Evolutionary conservation across 2,888 invertebrate species (phyloP), one percentile per base, ranked within the genome.

Genomic region (Ophraella communa): DNA sequence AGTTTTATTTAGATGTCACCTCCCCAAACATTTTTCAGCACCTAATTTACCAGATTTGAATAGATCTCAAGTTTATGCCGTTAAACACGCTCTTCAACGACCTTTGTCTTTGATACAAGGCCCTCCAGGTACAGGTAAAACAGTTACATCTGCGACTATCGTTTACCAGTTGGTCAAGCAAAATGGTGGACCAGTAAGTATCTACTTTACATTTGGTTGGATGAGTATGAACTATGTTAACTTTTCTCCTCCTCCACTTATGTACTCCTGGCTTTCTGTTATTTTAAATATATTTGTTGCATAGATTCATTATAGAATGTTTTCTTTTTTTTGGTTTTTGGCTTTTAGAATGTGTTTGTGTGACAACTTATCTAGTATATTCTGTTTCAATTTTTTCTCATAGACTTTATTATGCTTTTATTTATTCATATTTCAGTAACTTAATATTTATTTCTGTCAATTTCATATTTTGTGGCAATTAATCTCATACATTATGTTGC

Each of bases 101-200:
- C 98, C 98, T 0, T 84, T 99, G 18, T 96, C 96, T 23, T 84
- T 99, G 30, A 99, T 99, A 78, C 99, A 99, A 85, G 98, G 96
- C 0, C 95, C 95, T 0, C 97, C 98, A 0, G 96, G 96, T 53
- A 98, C 98, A 0, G 98, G 98, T 4, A 99, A 99, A 84, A 99
- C 99, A 0, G 99, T 99, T 0, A 99, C 99, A 0, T 98, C 98
- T 1, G 99, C 99, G 0, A 98, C 98, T 0, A 96, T 99, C 72
- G 99, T 99, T 2, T 99, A 98, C 81, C 99, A 99, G 80, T 85
- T 99, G 62, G 96, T 95, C 0, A 92, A 96, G 76, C 96, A 97
- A 79, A 95, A 91, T 73, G 94, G 95, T 3, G 95, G 95, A 1
- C 95, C 96, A 0, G 97, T 60, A 60, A 60, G 60, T 52, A 11